phyloP scores from a whole-genome alignment of 1,140 invertebrate species.

The Rhagoletis zephyria region DNA sequence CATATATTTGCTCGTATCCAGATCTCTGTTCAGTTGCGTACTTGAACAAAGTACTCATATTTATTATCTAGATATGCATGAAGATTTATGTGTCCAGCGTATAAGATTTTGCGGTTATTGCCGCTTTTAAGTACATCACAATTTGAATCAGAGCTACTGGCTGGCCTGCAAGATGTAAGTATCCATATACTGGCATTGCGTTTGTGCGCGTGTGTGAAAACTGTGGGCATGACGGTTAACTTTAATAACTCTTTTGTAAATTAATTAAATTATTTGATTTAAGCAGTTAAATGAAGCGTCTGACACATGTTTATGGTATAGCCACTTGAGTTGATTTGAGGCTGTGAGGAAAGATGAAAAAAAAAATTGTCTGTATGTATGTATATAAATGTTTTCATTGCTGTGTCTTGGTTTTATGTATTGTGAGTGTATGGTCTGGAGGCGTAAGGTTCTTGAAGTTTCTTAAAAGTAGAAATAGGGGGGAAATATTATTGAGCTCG shows the following conservation, averaged over 20 bases:
- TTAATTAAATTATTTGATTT: conserved; percentile 52
- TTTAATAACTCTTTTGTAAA: conserved; percentile 49
- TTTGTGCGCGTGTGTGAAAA: neutral
- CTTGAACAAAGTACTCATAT: conserved; percentile 23
- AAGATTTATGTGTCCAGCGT: conserved; percentile 32
- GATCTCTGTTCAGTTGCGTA: neutral
- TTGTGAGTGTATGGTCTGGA: too few species aligned
- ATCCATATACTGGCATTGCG: neutral
- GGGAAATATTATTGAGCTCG: too few species aligned
- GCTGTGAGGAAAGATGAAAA: too few species aligned
- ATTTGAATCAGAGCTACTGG: neutral
- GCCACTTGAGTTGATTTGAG: too few species aligned
- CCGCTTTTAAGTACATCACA: conserved; percentile 14
- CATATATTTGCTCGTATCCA: neutral
- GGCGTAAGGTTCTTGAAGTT: too few species aligned
- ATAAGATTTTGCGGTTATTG: conserved; percentile 44
- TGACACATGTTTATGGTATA: conserved; percentile 28
- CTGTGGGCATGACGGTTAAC: conserved; percentile 26
- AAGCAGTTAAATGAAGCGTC: conserved; percentile 37
- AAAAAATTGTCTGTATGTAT: too few species aligned
- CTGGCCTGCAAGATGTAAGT: neutral
- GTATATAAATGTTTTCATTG: too few species aligned
- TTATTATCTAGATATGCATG: conserved; percentile 48
- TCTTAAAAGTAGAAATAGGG: too few species aligned
- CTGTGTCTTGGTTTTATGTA: too few species aligned